These are phyloP conservation scores for Nemotelus pantherinus DNA, from an alignment of 2,888 invertebrate genomes.

Conservation along the genomic window DNA sequence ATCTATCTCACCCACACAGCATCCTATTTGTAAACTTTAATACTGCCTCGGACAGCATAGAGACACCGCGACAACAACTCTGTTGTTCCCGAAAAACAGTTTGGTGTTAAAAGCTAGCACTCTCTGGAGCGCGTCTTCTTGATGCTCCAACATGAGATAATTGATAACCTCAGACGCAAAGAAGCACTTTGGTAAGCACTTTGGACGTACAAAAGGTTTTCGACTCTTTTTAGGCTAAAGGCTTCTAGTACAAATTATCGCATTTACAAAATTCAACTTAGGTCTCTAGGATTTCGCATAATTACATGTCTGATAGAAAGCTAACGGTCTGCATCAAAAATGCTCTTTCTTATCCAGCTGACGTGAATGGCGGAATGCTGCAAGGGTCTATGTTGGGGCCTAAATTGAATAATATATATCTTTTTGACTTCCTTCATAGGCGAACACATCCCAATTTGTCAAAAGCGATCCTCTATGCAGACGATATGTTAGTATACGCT, in stretches of 20 bases:
- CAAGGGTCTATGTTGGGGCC: not conserved
- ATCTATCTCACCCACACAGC: too few species aligned
- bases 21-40: too few species aligned
- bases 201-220: conserved; percentile 19
- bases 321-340: not conserved
- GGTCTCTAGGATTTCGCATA: not conserved
- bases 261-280: not conserved
- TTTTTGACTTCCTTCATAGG: not conserved
- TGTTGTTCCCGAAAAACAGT: conserved; percentile 14
- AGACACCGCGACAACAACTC: too few species aligned
- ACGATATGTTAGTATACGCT: too few species aligned
- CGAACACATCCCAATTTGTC: too few species aligned
- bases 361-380: not conserved
- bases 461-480: too few species aligned
- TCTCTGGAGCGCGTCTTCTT: not conserved
- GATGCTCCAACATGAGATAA: not conserved
- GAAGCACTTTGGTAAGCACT: not conserved
- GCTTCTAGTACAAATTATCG: not conserved
- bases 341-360: not conserved
- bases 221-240: conserved; percentile 9
- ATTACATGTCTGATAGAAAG: conserved; percentile 5
- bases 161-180: not conserved
- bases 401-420: conserved; percentile 31
- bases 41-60: too few species aligned
- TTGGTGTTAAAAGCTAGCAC: not conserved